Evolutionary conservation across 1,140 invertebrate species (phyloP).

Genomic region (Eupristina koningsbergeri): DNA sequence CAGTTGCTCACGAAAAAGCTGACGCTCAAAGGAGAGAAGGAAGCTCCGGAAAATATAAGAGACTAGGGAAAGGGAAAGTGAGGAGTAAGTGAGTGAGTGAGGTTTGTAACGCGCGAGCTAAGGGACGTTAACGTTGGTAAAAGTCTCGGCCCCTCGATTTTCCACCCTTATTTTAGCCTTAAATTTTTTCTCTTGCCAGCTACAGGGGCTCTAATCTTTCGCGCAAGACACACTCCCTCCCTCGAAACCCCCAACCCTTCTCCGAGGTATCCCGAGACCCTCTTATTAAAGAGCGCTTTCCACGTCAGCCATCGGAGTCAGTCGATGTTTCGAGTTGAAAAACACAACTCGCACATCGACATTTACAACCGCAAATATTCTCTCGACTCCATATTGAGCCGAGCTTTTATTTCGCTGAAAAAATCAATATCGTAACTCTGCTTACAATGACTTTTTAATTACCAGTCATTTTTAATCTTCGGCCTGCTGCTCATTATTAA

Average conservation of each 20-base stretch:
- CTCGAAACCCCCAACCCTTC: not conserved
- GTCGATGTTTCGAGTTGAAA: constrained; percentile 36
- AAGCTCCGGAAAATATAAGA: constrained; percentile 24
- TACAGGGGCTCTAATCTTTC: constrained; percentile 46
- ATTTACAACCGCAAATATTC: not conserved
- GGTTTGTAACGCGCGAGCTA: constrained; percentile 38
- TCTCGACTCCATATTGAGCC: not conserved
- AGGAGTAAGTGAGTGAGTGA: constrained; percentile 10
- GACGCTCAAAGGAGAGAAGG: not conserved
- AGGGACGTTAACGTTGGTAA: constrained; percentile 47
- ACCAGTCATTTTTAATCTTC: no score
- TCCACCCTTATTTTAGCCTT: constrained; percentile 13
- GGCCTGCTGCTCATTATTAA: no score
- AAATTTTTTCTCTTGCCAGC: constrained; percentile 23
- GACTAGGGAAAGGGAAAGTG: constrained; percentile 25
- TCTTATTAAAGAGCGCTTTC: constrained; percentile 50
- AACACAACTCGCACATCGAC: constrained; percentile 4
- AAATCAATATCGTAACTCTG: no score
- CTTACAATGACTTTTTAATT: no score
- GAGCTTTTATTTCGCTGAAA: not conserved
- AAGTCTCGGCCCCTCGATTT: constrained; percentile 34
- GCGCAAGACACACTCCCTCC: constrained; percentile 31
- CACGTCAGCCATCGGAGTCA: not conserved
- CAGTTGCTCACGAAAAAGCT: not conserved
- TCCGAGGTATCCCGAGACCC: constrained; percentile 27